phyloP scores from a whole-genome alignment of 2,888 invertebrate genomes.

The Conus canariensis region DNA sequence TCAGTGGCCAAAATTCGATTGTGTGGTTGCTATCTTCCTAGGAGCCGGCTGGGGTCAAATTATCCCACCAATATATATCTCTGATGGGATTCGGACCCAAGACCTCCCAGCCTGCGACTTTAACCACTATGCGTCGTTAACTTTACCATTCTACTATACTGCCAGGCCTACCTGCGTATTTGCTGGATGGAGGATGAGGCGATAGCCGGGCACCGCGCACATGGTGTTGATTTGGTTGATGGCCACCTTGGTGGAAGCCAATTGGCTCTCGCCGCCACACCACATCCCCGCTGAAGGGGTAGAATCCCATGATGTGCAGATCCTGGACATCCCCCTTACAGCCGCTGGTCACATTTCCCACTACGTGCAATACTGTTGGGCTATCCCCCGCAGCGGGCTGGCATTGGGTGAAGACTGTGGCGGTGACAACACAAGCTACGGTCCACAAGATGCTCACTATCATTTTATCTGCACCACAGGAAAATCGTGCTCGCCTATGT shows the following conservation, averaged over 20 bases:
- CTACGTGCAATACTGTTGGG: not conserved
- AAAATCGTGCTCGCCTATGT: too few relatives aligned
- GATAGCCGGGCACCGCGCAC: slow-evolving; percentile 51
- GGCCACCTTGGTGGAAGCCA: slow-evolving; percentile 48
- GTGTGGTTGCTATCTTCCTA: too few relatives aligned
- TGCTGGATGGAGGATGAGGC: slow-evolving; percentile 42
- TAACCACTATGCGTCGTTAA: too few relatives aligned
- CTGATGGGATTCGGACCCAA: too few relatives aligned
- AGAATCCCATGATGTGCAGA: slow-evolving; percentile 29
- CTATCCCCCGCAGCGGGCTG: not conserved
- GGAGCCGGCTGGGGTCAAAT: too few relatives aligned
- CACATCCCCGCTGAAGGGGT: slow-evolving; percentile 12
- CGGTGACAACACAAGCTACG: not conserved
- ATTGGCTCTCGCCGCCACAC: slow-evolving; percentile 23
- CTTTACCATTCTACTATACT: too few relatives aligned
- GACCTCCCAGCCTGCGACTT: too few relatives aligned
- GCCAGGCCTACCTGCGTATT: slow-evolving; percentile 46
- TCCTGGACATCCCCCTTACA: not conserved
- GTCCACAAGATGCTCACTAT: not conserved
- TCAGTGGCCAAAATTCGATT: too few relatives aligned
- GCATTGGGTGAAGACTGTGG: not conserved
- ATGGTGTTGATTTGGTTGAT: slow-evolving; percentile 49
- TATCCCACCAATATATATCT: too few relatives aligned
- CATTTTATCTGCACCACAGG: not conserved
- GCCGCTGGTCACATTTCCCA: not conserved